These are phyloP conservation scores for Nysson spinosus DNA, from an alignment of 2,888 invertebrate species.

Conservation along the genomic window DNA sequence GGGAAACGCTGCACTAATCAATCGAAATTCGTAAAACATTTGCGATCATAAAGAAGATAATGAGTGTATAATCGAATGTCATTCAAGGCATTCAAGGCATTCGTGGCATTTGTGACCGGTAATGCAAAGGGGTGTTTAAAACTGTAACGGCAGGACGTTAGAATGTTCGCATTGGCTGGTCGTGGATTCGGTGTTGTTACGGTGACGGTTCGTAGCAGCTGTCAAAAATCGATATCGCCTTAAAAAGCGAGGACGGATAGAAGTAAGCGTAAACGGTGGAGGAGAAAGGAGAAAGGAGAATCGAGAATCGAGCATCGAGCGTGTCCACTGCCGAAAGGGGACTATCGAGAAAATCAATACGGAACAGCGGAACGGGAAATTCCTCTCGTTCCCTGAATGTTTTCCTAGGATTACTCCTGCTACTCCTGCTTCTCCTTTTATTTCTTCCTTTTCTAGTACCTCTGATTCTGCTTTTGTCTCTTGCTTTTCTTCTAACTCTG, in stretches of 20 bases:
- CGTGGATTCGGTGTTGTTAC: slow-evolving; percentile 36
- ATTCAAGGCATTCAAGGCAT: too few relatives aligned
- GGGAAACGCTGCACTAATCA: too few relatives aligned
- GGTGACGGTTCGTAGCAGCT: slow-evolving; percentile 67
- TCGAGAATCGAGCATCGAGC: slow-evolving; percentile 20
- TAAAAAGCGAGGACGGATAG: slow-evolving; percentile 44
- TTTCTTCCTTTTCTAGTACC: too few relatives aligned
- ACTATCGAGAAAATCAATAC: slow-evolving; percentile 68
- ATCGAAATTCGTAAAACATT: too few relatives aligned
- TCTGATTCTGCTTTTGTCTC: not conserved
- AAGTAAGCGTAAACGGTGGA: slow-evolving; percentile 35
- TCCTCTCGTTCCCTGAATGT: slow-evolving; percentile 54
- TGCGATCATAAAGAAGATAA: too few relatives aligned
- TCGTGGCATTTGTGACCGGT: too few relatives aligned
- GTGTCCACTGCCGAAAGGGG: slow-evolving; percentile 47
- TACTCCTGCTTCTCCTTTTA: not conserved
- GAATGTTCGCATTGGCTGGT: slow-evolving; percentile 39
- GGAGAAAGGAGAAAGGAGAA: slow-evolving; percentile 17
- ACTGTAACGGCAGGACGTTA: slow-evolving; percentile 10
- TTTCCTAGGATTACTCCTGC: too few relatives aligned
- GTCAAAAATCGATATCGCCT: slow-evolving; percentile 76
- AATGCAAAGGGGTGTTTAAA: too few relatives aligned
- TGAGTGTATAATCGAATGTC: too few relatives aligned
- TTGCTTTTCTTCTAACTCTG: not conserved
- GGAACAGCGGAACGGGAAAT: slow-evolving; percentile 56